Conservation (phyloP, 2,113 vertebrate species). For the Benitochromis conjunctus region DNA sequence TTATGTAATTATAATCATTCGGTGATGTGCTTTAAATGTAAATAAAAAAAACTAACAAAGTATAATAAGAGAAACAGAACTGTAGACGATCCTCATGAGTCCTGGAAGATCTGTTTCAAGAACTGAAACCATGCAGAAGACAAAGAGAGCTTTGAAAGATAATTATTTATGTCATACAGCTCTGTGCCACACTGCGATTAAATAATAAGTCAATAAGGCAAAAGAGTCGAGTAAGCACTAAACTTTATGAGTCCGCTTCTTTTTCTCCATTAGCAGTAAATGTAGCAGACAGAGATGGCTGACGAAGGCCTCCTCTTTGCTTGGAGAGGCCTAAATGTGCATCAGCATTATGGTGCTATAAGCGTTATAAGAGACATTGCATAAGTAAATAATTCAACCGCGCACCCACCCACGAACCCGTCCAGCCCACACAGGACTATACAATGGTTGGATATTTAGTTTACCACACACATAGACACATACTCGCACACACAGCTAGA, state of each 20-base stretch:
- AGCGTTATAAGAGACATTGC: slow-evolving; percentile 24
- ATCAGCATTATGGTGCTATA: not conserved
- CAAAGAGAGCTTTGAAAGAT: not conserved
- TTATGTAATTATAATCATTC: not conserved
- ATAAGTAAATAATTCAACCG: slow-evolving; percentile 45
- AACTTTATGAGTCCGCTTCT: not conserved
- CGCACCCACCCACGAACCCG: slow-evolving; percentile 34
- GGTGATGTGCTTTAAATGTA: fast-evolving
- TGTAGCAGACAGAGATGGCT: not conserved
- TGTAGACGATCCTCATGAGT: not conserved
- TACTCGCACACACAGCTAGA: not conserved
- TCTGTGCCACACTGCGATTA: slow-evolving; percentile 15
- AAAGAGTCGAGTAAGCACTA: slow-evolving; percentile 15
- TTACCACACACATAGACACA: not conserved
- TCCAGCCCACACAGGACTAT: slow-evolving; percentile 27
- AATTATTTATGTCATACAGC: not conserved
- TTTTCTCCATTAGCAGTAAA: not conserved
- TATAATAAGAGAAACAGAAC: not conserved
- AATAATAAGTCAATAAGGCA: slow-evolving; percentile 20
- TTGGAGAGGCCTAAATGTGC: slow-evolving; percentile 1
- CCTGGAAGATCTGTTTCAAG: not conserved
- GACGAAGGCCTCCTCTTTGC: slow-evolving; percentile 7
- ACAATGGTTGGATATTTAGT: slow-evolving; percentile 10
- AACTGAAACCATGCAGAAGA: not conserved
- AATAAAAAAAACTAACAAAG: not conserved